Base-by-base conservation (phyloP, 2,797 vertebrate species). In the Aeoliscus strigatus region DNA sequence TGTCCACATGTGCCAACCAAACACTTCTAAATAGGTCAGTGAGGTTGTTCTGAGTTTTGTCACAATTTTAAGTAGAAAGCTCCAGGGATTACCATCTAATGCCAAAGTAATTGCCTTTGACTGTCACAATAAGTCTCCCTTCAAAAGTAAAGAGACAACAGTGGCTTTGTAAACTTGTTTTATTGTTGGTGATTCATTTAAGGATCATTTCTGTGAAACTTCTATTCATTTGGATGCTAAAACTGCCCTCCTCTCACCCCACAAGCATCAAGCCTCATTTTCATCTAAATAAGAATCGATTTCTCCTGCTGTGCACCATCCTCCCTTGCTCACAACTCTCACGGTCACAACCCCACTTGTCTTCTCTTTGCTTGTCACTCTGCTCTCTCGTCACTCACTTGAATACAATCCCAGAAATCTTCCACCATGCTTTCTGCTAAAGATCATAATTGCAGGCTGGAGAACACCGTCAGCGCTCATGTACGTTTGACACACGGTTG, bases 211-310 rank as follows among this genome's bases (percentile, higher is more conserved):
- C 70, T 77, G 55, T 70, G 66, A 77, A 81, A 77, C 73, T 73
- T 81, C 68, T 66, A 74, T 81, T 80, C 77, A 80, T 85, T 83
- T 84, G 73, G 77, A 86, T 78, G 80, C 84, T 72, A 79, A 84
- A 81, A 81, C 82, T 86, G 86, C 80, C 74, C 86, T 84, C 72
- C 65, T 77, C 79, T 80, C 84, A 79, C 84, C 84, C 77, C 82
- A 83, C 76, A 51, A 87, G 86, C 84, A 77, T 81, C 81, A 83
- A 81, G 82, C 81, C 89, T 90, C 87, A 90, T 90, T 89, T 90
- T 90, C 87, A 90, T 90, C 87, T 90, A 89, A 90, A 90, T 90
- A 88, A 89, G 85, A 89, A 90, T 90, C 86, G 87, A 89, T 89
- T 83, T 74, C 66, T 85, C 83, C 82, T 63, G 82, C 83, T 78